Conservation (phyloP, 2,797 vertebrate genomes). For the Sebastiscus tertius region DNA sequence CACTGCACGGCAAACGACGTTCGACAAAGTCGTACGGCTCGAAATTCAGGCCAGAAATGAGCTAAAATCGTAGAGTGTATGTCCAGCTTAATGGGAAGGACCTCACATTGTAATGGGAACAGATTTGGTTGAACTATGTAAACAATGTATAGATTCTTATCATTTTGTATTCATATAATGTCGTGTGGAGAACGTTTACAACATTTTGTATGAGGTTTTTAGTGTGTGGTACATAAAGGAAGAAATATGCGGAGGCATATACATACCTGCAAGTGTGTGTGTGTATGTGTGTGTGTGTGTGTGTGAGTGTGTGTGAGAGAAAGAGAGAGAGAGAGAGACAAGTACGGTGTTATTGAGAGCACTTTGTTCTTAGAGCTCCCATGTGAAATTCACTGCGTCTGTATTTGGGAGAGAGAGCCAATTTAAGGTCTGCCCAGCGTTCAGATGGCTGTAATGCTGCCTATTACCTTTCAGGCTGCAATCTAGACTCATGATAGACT, state of each 20-base stretch:
- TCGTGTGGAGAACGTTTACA: conserved; percentile 58
- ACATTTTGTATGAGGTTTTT: conserved; percentile 50
- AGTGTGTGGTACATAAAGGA: conserved; percentile 61
- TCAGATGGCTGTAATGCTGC: conserved; percentile 42
- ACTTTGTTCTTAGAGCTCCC: conserved; percentile 64
- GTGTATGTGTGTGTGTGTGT: not conserved
- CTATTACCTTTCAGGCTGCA: conserved; percentile 26
- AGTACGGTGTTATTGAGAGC: conserved; percentile 52
- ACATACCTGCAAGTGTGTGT: conserved; percentile 10
- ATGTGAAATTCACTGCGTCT: conserved; percentile 66
- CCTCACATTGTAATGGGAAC: not conserved
- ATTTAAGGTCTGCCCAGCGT: conserved; percentile 32
- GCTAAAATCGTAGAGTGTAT: too few relatives aligned
- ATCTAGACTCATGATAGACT: conserved; percentile 29
- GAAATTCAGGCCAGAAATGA: too few relatives aligned
- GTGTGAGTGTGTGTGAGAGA: not conserved
- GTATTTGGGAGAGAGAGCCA: conserved; percentile 56
- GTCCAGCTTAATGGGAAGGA: not conserved
- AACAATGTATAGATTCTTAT: conserved; percentile 38
- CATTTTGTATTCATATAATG: conserved; percentile 46
- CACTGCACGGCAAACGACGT: too few relatives aligned
- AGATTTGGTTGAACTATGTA: conserved; percentile 13
- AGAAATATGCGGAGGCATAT: conserved; percentile 12
- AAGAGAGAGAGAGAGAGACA: not conserved
- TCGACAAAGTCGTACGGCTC: too few relatives aligned